Conservation (phyloP, 2,888 invertebrate species). For the Aproaerema taeniolella region DNA sequence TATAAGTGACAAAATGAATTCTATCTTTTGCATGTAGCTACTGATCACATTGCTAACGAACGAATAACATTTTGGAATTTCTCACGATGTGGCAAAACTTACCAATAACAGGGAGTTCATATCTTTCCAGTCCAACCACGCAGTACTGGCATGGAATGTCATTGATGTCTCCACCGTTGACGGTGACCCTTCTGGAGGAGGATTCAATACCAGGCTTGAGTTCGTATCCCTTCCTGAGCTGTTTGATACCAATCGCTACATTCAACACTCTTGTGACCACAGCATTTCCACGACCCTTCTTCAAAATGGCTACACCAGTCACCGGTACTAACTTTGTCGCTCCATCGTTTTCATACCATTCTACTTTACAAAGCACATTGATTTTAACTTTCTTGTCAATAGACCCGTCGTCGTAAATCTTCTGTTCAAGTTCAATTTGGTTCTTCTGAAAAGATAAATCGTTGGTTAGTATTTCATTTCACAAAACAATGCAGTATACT, state of each 20-base stretch:
- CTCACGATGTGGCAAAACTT: too few species aligned
- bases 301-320: constrained; percentile 75
- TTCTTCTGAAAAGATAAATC: constrained; percentile 49
- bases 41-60: too few species aligned
- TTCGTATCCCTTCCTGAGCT: constrained; percentile 76
- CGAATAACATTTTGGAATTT: neutral
- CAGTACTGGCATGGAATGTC: constrained; percentile 83
- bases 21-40: too few species aligned
- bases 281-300: constrained; percentile 72
- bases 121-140: constrained; percentile 80
- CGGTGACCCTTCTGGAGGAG: constrained; percentile 78
- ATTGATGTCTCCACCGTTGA: constrained; percentile 78
- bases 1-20: too few species aligned
- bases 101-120: constrained; percentile 85
- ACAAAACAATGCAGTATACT: too few species aligned
- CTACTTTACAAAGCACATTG: constrained; percentile 80
- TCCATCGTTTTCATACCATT: constrained; percentile 81
- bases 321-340: constrained; percentile 78
- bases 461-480: neutral
- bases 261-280: constrained; percentile 74
- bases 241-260: constrained; percentile 76
- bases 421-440: constrained; percentile 67
- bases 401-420: constrained; percentile 54
- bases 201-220: constrained; percentile 81
- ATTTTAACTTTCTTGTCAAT: constrained; percentile 81